Evolutionary conservation across 2,797 vertebrate species (phyloP).

Genomic region (Scleropages formosus): DNA sequence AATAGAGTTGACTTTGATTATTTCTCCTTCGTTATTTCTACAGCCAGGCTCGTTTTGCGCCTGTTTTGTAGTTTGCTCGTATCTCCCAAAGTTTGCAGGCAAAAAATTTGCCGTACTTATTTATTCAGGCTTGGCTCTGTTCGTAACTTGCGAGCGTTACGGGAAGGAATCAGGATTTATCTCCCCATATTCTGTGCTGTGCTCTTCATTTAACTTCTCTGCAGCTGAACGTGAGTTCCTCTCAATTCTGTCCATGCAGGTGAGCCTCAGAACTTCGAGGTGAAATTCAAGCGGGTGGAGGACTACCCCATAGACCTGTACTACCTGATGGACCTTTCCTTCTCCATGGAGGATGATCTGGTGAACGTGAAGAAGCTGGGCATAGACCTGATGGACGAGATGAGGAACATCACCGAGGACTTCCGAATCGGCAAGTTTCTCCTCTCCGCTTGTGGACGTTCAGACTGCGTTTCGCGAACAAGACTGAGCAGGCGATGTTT

Average conservation of each 20-base stretch:
- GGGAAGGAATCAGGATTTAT: too few species aligned
- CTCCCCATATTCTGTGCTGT: too few species aligned
- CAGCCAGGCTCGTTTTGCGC: too few species aligned
- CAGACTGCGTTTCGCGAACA: neutral
- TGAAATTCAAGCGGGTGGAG: constrained; percentile 40
- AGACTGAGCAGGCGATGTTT: neutral
- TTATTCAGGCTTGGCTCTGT: too few species aligned
- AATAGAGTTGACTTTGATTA: too few species aligned
- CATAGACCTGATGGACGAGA: constrained; percentile 37
- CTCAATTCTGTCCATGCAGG: constrained; percentile 38
- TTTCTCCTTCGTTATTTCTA: too few species aligned
- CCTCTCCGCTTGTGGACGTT: neutral
- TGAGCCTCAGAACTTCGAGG: constrained; percentile 39
- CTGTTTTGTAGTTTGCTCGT: too few species aligned
- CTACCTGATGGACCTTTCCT: constrained; percentile 45
- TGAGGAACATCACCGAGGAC: constrained; percentile 45
- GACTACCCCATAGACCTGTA: constrained; percentile 42
- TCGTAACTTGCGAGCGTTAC: too few species aligned
- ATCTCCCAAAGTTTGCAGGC: too few species aligned
- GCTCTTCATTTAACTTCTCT: too few species aligned
- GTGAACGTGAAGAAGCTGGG: constrained; percentile 42
- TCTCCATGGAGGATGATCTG: constrained; percentile 41
- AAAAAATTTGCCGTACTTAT: too few species aligned
- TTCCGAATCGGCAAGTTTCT: constrained; percentile 49
- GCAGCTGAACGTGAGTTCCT: too few species aligned